These are phyloP conservation scores for Coracopsis vasa DNA, from an alignment of 2,113 vertebrate genomes.

Conservation along the genomic window DNA sequence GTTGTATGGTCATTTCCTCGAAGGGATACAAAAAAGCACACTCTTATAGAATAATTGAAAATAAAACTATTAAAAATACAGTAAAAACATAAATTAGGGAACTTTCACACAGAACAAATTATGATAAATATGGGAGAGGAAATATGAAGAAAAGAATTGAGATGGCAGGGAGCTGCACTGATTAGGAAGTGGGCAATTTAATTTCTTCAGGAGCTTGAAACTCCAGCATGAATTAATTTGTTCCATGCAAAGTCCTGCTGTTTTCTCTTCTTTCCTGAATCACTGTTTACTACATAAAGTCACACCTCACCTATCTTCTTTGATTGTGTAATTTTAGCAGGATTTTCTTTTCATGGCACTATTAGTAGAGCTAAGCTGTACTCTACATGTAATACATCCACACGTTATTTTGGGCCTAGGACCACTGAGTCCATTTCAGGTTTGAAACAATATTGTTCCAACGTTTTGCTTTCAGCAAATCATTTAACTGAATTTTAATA, in stretches of 20 bases:
- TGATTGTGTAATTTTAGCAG: conserved; percentile 69
- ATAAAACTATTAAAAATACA: conserved; percentile 3
- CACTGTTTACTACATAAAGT: conserved; percentile 73
- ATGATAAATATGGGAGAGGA: conserved; percentile 2
- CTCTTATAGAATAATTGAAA: not conserved
- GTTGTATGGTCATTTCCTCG: not conserved
- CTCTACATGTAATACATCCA: conserved; percentile 37
- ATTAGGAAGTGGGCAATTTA: conserved; percentile 69
- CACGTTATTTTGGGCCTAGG: not conserved
- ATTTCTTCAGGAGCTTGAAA: conserved; percentile 70
- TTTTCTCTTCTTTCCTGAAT: conserved; percentile 65
- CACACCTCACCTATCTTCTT: conserved; percentile 65
- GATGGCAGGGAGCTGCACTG: conserved; percentile 24
- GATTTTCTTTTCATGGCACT: conserved; percentile 50
- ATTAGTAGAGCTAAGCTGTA: conserved; percentile 36
- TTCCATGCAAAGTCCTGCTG: conserved; percentile 62
- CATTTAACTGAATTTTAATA: not conserved
- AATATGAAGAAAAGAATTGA: conserved; percentile 4
- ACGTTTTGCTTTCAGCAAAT: not conserved
- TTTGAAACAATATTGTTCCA: conserved; percentile 11
- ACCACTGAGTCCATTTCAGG: conserved; percentile 2
- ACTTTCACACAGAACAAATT: conserved; percentile 19
- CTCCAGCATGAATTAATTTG: conserved; percentile 74
- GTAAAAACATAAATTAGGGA: not conserved
- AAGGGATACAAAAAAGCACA: not conserved